Evolutionary conservation across 2,888 invertebrate genomes (phyloP), one percentile per base, ranked within the genome.

Genomic region (Stenoptilia bipunctidactyla): DNA sequence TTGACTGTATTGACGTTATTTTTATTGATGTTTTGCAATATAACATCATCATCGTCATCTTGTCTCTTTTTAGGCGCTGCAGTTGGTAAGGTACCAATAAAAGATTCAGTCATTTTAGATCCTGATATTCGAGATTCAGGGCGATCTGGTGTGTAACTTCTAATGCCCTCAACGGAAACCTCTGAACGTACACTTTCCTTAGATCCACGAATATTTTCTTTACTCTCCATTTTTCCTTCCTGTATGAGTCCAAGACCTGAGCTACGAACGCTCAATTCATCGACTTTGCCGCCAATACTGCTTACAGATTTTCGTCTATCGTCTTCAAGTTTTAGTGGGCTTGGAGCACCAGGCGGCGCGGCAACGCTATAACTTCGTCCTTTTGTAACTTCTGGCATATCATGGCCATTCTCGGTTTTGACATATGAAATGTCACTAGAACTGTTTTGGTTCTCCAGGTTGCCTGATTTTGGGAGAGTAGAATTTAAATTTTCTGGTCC

Each of bases 301-400:
- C 83, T 85, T 10, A 84, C 66, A 4, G 86, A 85, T 51, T 82
- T 79, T 44, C 85, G 66, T 38, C 86, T 66, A 54, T 85, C 86
- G 49, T 86, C 87, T 46, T 83, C 80, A 45, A 64, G 45, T 55
- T 77, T 75, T 37, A 76, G 58, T 20, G 76, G 74, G 48, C 76
- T 77, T 34, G 77, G 74, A 45, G 84, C 66, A 13, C 80, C 80
- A 34, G 82, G 73, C 48, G 85, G 83, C 20, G 84, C 84, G 41
- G 84, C 76, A 49, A 86, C 79, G 50, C 86, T 87, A 46, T 66
- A 85, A 52, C 86, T 86, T 57, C 86, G 75, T 20, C 77, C 79
- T 63, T 86, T 86, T 48, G 74, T 66, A 49, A 75, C 61, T 44
- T 77, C 77, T 46, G 79, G 58, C 46, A 74, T 59, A 40, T 80